Conservation (phyloP, 2,797 vertebrate genomes). For the Syngnathus rostellatus region DNA sequence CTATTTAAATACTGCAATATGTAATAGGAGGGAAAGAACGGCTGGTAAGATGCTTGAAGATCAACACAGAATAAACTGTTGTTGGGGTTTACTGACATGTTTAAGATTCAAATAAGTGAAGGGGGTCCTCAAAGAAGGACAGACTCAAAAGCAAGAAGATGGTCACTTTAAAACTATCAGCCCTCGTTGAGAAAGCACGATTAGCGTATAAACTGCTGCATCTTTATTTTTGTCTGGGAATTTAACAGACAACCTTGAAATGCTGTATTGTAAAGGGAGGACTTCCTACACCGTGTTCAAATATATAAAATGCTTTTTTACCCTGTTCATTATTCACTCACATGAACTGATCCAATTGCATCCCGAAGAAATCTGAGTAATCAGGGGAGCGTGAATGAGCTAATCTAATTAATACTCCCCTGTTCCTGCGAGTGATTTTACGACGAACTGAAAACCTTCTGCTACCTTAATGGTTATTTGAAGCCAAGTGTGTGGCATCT, state of each 20-base stretch:
- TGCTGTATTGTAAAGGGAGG: neutral
- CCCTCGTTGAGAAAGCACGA: neutral
- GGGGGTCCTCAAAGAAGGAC: neutral
- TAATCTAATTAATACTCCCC: conserved; percentile 72
- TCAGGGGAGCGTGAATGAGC: conserved; percentile 68
- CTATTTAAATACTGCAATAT: conserved; percentile 70
- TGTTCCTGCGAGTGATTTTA: conserved; percentile 69
- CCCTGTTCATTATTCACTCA: conserved; percentile 15
- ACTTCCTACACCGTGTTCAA: neutral
- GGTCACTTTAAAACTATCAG: neutral
- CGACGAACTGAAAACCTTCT: conserved; percentile 72
- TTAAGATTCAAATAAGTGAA: neutral
- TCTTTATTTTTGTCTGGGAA: no score
- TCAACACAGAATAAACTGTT: neutral
- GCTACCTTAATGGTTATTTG: conserved; percentile 70
- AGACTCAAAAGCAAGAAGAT: neutral
- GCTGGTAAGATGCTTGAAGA: neutral
- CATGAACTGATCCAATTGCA: conserved; percentile 55
- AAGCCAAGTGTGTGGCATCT: conserved; percentile 65
- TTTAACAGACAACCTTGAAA: neutral
- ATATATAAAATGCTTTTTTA: neutral
- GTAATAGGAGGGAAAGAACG: conserved; percentile 42
- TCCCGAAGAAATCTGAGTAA: conserved; percentile 65
- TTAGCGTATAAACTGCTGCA: no score
- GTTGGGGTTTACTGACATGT: neutral